Conservation (phyloP, 2,797 vertebrate species). For the Tinamus major region DNA sequence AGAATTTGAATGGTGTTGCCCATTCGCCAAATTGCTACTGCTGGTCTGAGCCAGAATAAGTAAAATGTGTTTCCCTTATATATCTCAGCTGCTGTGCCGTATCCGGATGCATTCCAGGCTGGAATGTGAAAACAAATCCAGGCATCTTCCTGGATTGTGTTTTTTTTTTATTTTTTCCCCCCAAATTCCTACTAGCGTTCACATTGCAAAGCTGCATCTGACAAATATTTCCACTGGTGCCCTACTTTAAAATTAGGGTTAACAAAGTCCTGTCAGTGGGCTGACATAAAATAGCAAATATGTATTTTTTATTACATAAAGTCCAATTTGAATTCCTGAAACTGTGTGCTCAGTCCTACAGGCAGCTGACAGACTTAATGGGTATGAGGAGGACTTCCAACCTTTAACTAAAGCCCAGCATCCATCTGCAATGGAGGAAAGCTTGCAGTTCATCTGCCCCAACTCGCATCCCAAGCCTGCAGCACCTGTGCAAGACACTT, state of each 20-base stretch:
- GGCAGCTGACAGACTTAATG: slow-evolving; percentile 29
- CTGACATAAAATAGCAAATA: slow-evolving; percentile 8
- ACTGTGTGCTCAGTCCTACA: neutral
- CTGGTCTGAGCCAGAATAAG: slow-evolving; percentile 65
- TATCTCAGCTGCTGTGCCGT: slow-evolving; percentile 59
- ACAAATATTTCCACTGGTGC: slow-evolving; percentile 16
- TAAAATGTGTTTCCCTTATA: slow-evolving; percentile 66
- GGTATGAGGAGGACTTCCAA: slow-evolving; percentile 7
- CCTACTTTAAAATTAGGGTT: slow-evolving; percentile 24
- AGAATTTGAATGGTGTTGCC: slow-evolving; percentile 57
- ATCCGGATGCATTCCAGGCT: slow-evolving; percentile 26
- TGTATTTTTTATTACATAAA: slow-evolving; percentile 28
- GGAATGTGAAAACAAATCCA: slow-evolving; percentile 22
- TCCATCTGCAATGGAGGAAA: neutral
- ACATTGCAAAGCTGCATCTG: slow-evolving; percentile 20
- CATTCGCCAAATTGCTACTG: slow-evolving; percentile 66
- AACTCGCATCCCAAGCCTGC: slow-evolving; percentile 16
- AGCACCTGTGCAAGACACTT: neutral
- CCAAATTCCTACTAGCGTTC: slow-evolving; percentile 23
- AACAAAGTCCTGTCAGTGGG: neutral
- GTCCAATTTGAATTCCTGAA: neutral
- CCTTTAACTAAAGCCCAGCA: slow-evolving; percentile 7
- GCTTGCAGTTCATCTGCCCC: slow-evolving; percentile 7
- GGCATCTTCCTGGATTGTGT: neutral
- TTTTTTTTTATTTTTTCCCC: neutral